These are phyloP conservation scores for Paramisgurnus dabryanus DNA, from an alignment of 2,113 vertebrate species.

Conservation along the genomic window DNA sequence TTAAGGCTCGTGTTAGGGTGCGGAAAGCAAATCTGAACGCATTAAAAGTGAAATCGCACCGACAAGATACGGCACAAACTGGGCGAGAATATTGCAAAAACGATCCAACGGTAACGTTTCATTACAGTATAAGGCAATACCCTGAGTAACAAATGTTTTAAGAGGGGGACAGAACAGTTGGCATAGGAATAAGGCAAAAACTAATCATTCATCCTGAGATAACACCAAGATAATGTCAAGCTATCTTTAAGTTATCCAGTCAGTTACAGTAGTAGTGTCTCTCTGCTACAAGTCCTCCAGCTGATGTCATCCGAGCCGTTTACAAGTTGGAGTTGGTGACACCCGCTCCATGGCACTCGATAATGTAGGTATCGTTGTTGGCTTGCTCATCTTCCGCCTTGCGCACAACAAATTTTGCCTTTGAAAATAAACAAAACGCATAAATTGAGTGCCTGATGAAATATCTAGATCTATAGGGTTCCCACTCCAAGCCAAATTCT, in stretches of 20 bases:
- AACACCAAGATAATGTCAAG: slow-evolving; percentile 4
- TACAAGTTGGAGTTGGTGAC: slow-evolving; percentile 77
- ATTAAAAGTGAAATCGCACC: background rate
- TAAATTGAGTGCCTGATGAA: too few species aligned
- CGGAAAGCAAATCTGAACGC: background rate
- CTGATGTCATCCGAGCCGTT: slow-evolving; percentile 5
- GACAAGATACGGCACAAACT: slow-evolving; percentile 23
- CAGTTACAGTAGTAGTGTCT: slow-evolving; percentile 62
- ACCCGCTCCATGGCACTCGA: slow-evolving; percentile 92
- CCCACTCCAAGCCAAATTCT: too few species aligned
- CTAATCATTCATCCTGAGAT: slow-evolving; percentile 3
- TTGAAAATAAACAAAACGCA: slow-evolving; percentile 51
- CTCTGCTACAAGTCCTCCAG: slow-evolving; percentile 50
- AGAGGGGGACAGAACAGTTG: slow-evolving; percentile 13
- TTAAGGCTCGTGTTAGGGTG: slow-evolving; percentile 47
- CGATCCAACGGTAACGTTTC: slow-evolving; percentile 28
- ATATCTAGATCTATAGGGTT: too few species aligned
- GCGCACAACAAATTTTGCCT: slow-evolving; percentile 91
- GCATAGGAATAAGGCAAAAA: slow-evolving; percentile 23
- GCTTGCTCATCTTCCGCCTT: slow-evolving; percentile 83
- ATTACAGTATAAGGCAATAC: slow-evolving; percentile 63
- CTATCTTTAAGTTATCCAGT: slow-evolving; percentile 29
- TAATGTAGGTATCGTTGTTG: slow-evolving; percentile 78
- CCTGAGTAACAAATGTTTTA: slow-evolving; percentile 60
- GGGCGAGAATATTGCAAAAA: slow-evolving; percentile 28